These are phyloP conservation scores for Leptinotarsa texana DNA, from an alignment of 1,140 invertebrate species.

Conservation along the genomic window DNA sequence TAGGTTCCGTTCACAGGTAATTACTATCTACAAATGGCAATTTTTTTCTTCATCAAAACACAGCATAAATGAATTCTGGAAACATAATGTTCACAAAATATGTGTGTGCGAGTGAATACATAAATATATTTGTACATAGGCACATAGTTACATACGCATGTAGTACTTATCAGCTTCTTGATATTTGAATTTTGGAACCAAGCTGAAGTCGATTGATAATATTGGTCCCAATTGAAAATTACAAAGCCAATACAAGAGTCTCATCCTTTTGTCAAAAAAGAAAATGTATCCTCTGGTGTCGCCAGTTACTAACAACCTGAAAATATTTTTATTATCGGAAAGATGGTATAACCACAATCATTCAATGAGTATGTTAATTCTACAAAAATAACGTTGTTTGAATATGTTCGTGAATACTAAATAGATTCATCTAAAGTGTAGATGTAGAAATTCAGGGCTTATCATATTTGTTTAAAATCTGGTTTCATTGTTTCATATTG, in stretches of 20 bases:
- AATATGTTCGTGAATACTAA: too few relatives aligned
- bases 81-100: too few relatives aligned
- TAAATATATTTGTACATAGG: background rate
- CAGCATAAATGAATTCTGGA: too few relatives aligned
- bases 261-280: conserved; percentile 62
- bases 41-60: too few relatives aligned
- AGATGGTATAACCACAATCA: background rate
- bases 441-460: too few relatives aligned
- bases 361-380: background rate
- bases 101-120: too few relatives aligned
- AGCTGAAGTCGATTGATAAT: conserved; percentile 58
- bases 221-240: conserved; percentile 57
- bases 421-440: too few relatives aligned
- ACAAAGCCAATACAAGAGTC: conserved; percentile 61
- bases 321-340: conserved; percentile 19
- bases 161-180: conserved; percentile 8
- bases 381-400: too few relatives aligned
- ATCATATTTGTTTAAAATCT: too few relatives aligned
- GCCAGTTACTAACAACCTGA: conserved; percentile 59
- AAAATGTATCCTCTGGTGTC: conserved; percentile 58
- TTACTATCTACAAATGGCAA: too few relatives aligned
- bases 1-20: too few relatives aligned
- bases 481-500: too few relatives aligned
- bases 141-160: background rate
- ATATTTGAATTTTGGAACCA: conserved; percentile 43